These are phyloP conservation scores for Orthosia gracilis DNA, from an alignment of 2,888 invertebrate species.

Conservation along the genomic window DNA sequence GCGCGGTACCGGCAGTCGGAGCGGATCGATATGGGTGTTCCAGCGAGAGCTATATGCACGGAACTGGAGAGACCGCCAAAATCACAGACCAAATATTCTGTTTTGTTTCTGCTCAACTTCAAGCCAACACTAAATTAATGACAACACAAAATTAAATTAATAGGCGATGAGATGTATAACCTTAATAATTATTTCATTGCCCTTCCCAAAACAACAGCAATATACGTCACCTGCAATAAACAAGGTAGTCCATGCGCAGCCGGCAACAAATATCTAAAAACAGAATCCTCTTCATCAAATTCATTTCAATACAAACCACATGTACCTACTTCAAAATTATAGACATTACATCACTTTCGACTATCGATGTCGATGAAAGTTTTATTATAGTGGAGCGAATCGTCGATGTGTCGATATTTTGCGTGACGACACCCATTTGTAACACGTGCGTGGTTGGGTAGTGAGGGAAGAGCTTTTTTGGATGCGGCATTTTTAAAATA, in stretches of 20 bases:
- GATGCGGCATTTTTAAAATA: constrained; percentile 42
- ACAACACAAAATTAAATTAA: no score
- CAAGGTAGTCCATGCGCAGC: background rate
- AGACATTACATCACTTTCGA: constrained; percentile 54
- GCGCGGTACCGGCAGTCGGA: no score
- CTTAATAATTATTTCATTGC: no score
- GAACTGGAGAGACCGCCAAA: no score
- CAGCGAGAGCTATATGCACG: no score
- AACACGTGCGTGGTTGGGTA: constrained; percentile 45
- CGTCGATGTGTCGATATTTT: constrained; percentile 56
- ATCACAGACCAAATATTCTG: no score
- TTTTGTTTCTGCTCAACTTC: no score
- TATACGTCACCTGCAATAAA: no score
- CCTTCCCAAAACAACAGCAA: no score
- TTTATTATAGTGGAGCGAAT: constrained; percentile 63
- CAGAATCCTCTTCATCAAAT: background rate
- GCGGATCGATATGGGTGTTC: no score
- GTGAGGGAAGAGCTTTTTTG: constrained; percentile 28
- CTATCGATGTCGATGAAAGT: constrained; percentile 65
- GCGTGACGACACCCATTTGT: constrained; percentile 51
- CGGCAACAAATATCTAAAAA: background rate
- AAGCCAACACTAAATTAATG: no score
- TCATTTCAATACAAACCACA: constrained; percentile 27
- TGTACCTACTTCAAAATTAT: constrained; percentile 52
- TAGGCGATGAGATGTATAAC: no score